Base-by-base conservation (phyloP, 2,797 vertebrate species). In the Myotis planiceps region DNA sequence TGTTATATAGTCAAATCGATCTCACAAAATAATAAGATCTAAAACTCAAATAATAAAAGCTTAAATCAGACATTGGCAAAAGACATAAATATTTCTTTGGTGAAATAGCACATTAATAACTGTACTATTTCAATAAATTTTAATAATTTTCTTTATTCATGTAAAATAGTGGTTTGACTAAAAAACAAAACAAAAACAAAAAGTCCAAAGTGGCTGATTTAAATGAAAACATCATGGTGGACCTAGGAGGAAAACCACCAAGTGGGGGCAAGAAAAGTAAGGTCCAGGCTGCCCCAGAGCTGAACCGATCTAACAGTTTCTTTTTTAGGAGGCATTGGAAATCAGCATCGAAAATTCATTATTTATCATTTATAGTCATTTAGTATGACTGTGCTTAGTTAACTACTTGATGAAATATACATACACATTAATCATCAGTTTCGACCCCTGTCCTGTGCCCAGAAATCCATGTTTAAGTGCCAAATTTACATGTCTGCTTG, bases 291-390 rank as follows among this genome's bases (percentile, higher is more conserved):
- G 16, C 6, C 23, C 3, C 12, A 63, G 23, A 39, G 32, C 49
- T 74, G 58, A 94, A 39, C 16, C 5, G 66, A 91, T 32, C 49
- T 25, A 63, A 42, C 5, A 16, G 9, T 29, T 84, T 23, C 12
- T 82, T 34, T 66, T 47, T 18, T 37, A 19, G 34, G 76, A 34
- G 68, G n/a, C 37, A 18, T 6, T 83, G 51, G 51, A 87, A 92
- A 84, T 95, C 88, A 92, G 69, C 84, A 87, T 15, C 13, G 53
- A 66, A 76, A 85, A 34, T 25, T 18, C 29, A 58, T 34, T 79
- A 75, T 68, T 34, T 27, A 37, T 78, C 91, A 86, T 69, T 78
- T 92, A 63, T n/a, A 65, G 76, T 74, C 63, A 91, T 39, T 95
- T 66, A 81, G 15, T 81, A 25, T 27, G 91, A 82, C 42, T 65